A percentile compares a stretch with the other conserved stretches of the same genome.
phyloP scores from a whole-genome alignment of 2,113 vertebrate genomes.

The Phasianus colchicus region DNA sequence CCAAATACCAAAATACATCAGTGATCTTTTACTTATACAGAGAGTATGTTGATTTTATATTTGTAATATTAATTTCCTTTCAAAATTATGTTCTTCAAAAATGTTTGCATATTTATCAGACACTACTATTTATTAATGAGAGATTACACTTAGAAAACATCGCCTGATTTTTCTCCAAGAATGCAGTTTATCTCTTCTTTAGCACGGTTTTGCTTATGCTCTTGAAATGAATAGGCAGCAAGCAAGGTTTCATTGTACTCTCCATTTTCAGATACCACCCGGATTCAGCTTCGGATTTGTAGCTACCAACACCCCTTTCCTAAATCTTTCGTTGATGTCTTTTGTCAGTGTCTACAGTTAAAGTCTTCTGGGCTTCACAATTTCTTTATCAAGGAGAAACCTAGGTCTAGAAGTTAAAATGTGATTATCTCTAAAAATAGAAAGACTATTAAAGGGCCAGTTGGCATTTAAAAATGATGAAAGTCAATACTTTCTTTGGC shows the following conservation, averaged over 20 bases:
- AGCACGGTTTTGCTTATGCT: not conserved
- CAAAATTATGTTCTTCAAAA: not conserved
- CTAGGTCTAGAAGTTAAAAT: not conserved
- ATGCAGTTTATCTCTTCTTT: not conserved
- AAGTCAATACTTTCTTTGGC: constrained; percentile 29
- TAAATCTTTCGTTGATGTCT: not conserved
- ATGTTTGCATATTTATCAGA: not conserved
- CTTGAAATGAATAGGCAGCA: not conserved
- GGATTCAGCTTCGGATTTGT: not conserved
- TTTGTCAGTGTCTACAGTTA: not conserved
- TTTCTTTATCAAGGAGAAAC: not conserved
- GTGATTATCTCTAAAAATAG: constrained; percentile 40
- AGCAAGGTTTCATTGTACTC: not conserved
- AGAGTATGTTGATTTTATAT: not conserved
- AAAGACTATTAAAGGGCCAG: constrained; percentile 32
- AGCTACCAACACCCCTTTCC: not conserved
- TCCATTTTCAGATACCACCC: not conserved
- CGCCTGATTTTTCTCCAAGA: not conserved
- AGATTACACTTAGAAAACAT: not conserved
- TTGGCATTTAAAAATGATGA: constrained; percentile 43
- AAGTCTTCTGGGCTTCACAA: not conserved
- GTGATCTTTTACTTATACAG: not conserved
- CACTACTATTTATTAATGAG: not conserved
- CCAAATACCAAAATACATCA: not conserved
- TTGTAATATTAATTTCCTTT: not conserved